Conservation (phyloP, 2,113 vertebrate genomes). For the Vanacampus margaritifer region DNA sequence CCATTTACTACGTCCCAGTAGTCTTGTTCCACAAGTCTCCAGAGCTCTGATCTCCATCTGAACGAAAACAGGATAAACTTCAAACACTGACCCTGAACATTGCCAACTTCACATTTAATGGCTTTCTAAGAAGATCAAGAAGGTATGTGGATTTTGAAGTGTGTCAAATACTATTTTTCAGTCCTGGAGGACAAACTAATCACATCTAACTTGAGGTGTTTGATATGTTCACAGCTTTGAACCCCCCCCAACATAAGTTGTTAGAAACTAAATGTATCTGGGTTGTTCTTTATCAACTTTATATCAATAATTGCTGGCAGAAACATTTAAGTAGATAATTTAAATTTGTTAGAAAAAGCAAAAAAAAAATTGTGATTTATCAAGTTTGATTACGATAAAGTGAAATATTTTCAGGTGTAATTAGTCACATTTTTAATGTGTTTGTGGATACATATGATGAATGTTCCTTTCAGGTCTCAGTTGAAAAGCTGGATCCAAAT, state of each 20-base stretch:
- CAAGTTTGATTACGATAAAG: no score
- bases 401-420: not conserved
- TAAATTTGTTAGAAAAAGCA: not conserved
- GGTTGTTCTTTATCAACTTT: no score
- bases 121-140: constrained; percentile 16
- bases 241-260: no score
- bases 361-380: not conserved
- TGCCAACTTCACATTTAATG: not conserved
- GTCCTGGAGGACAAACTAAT: not conserved
- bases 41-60: constrained; percentile 36
- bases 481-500: not conserved
- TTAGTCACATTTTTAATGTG: not conserved
- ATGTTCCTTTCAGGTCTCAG: not conserved
- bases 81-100: not conserved
- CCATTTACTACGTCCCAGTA: constrained; percentile 44
- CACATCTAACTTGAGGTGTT: not conserved
- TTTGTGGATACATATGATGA: not conserved
- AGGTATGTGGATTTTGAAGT: constrained; percentile 38
- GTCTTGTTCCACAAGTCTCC: constrained; percentile 39
- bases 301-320: no score
- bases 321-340: not conserved
- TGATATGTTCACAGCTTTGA: not conserved
- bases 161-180: not conserved
- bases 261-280: no score
- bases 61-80: constrained; percentile 13